A percentile compares a stretch with the other conserved stretches of the same genome.
phyloP scores from a whole-genome alignment of 2,113 vertebrate species.

The Thunnus thynnus region DNA sequence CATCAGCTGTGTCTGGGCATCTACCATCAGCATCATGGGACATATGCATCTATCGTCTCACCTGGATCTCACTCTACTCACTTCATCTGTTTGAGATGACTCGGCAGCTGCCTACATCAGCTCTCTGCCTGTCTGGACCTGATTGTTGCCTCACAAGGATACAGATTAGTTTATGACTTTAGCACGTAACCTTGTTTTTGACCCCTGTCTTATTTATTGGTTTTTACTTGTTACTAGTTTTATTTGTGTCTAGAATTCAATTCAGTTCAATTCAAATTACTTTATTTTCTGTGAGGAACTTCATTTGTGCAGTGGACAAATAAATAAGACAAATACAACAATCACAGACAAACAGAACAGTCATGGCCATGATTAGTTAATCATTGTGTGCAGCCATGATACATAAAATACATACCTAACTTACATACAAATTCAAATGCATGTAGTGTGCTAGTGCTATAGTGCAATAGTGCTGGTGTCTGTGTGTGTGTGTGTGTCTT shows the following conservation, averaged over 20 bases:
- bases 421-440: too few relatives aligned
- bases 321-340: too few relatives aligned
- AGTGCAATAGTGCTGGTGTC: too few relatives aligned
- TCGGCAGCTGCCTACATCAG: conserved; percentile 63
- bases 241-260: not conserved
- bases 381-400: too few relatives aligned
- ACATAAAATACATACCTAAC: too few relatives aligned
- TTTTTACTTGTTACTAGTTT: not conserved
- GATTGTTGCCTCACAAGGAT: conserved; percentile 24
- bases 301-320: too few relatives aligned
- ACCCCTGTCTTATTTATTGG: not conserved
- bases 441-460: too few relatives aligned
- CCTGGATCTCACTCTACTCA: conserved; percentile 64
- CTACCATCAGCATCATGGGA: conserved; percentile 55
- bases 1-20: conserved; percentile 62
- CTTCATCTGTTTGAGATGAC: conserved; percentile 70
- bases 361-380: too few relatives aligned
- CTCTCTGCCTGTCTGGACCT: conserved; percentile 34
- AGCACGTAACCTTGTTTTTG: not conserved
- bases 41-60: conserved; percentile 68
- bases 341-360: too few relatives aligned
- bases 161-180: conserved; percentile 15
- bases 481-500: too few relatives aligned
- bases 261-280: too few relatives aligned
- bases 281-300: too few relatives aligned